Base-by-base conservation (phyloP, 2,888 invertebrate species). In the Drosophila meridiana region DNA sequence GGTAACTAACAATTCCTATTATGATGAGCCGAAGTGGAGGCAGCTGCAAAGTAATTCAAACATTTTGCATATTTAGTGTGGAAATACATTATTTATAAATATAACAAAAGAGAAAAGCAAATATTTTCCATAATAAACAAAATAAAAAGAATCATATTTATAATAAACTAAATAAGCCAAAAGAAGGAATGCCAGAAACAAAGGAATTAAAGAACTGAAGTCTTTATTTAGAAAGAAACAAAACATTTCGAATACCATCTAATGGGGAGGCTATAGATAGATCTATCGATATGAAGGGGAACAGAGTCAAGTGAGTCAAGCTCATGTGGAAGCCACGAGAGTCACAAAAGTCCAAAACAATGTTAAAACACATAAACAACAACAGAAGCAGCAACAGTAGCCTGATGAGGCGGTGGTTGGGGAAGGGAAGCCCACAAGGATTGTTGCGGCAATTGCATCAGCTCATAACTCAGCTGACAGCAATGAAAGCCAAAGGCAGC, bases 401-500 rank as follows among this genome's bases (percentile, higher is more conserved):
- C 20, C 26, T 32, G 14, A 43, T 28, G 43, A 13, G n/a, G 42
- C 11, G 20, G 30, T 13, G 32, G 26, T 6, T 5, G 4, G 26
- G n/a, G n/a, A 8, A 8, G 9, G 56, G 43, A 61, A 45, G 36
- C 28, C 36, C 30, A 47, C 68, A 73, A 73, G 63, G 45, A 36
- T 53, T 66, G 61, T 66, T 53, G 64, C 40, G 67, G 67, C 43
- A 76, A 82, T 78, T 71, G 80, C 87, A 84, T 73, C 78, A 65
- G 69, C 73, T 84, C 83, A 87, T 84, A 84, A 82, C 70, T 83
- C 78, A 84, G 80, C 56, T 53, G 76, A 68, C 62, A 63, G 86
- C 70, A 69, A 73, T 72, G 77, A 69, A 76, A 70, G 59, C 52
- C 66, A 62, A 79, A 83, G 80, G 70, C 69, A 55, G 66, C 57